Evolutionary conservation across 2,113 vertebrate genomes (phyloP), one percentile per base, ranked within the genome.

Genomic region (Acrocephalus kingi): DNA sequence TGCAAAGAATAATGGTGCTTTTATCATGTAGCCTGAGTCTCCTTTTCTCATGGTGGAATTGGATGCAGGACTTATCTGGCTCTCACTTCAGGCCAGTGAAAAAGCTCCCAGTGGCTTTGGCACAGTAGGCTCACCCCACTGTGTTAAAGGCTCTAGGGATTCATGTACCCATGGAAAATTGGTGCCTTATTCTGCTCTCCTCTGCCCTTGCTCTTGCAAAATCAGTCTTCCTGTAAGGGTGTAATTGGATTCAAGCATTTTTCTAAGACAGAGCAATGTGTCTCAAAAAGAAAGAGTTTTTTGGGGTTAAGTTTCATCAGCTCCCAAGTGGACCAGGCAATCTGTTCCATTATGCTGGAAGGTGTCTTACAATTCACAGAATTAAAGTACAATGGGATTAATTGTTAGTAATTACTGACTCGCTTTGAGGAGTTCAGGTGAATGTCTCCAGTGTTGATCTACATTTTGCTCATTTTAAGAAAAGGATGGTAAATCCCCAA

Each of bases 321-420:
- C 86, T 96, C 84, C 52, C 72, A 77, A 69, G 84, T 39, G 81
- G 75, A 66, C 89, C 31, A 75, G 77, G 25, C 84, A 84, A 49
- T 84, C 61, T 85, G 91, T 94, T 96, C 82, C n/a, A 84, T 46
- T 56, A 93, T 3, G 24, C 79, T 92, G 54, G 49, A 54, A 67
- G 84, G 64, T 48, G 55, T 91, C 97, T 96, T 71, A 87, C 52
- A 91, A 86, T 89, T 90, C 72, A 75, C 54, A 91, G 54, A 96
- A 93, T 85, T 90, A 73, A 69, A 90, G 56, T 92, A 96, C 61
- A 90, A 91, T 78, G 46, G 49, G 25, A 92, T 37, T 63, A 41
- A 93, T 82, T 91, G 71, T 78, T 82, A 87, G 77, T 89, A 96
- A 96, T 97, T 97, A 94, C 73, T 74, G 91, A 68, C 43, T 89